Percentiles rank a stretch among this genome's conserved stretches.
Evolutionary conservation across 2,113 vertebrate species (phyloP).

Genomic region (Acrocephalus arundinaceus): DNA sequence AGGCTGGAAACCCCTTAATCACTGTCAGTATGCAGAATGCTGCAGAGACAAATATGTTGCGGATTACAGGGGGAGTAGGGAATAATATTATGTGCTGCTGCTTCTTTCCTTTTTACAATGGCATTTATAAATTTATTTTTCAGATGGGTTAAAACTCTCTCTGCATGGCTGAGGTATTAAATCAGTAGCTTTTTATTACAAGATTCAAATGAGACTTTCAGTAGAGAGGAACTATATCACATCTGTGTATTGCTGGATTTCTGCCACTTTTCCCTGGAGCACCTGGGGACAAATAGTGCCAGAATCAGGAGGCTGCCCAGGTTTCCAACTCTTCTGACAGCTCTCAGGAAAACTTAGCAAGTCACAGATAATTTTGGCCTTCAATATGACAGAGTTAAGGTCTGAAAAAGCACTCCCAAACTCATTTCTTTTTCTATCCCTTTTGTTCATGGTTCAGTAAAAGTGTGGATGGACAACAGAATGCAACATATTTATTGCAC

Average conservation of each 20-base stretch:
- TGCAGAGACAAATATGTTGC: background rate
- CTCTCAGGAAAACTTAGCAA: background rate
- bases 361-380: background rate
- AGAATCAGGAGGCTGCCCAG: background rate
- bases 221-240: background rate
- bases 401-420: background rate
- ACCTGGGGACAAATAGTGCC: background rate
- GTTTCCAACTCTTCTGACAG: background rate
- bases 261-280: background rate
- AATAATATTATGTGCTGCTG: background rate
- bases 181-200: background rate
- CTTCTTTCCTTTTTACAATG: background rate
- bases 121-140: background rate
- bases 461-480: background rate
- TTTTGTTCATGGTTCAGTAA: background rate
- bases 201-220: background rate
- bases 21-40: background rate
- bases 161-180: background rate
- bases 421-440: background rate
- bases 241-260: slow-evolving; percentile 1
- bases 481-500: background rate
- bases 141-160: background rate
- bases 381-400: background rate
- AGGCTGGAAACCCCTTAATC: slow-evolving; percentile 23
- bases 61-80: background rate